Conservation (phyloP, 2,888 invertebrate genomes). For the Smittia aterrima region DNA sequence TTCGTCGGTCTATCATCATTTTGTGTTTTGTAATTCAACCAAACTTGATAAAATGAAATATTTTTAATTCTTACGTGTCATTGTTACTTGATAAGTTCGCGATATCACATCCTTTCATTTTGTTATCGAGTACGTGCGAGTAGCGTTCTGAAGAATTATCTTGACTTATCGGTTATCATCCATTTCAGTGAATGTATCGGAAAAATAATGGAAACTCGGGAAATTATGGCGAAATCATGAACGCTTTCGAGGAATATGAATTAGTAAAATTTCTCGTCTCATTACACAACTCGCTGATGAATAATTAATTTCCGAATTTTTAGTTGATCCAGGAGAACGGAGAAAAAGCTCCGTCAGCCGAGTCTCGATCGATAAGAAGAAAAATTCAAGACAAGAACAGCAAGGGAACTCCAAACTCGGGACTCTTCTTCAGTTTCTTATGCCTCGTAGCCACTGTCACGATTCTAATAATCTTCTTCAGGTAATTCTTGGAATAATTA, state of each 20-base stretch:
- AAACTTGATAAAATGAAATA: no score
- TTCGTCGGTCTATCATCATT: no score
- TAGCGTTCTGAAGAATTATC: no score
- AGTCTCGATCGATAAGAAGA: neutral
- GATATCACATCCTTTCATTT: no score
- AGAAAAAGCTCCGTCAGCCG: conserved; percentile 11
- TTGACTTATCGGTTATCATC: neutral
- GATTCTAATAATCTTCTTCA: conserved; percentile 50
- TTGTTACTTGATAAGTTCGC: no score
- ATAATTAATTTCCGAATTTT: neutral
- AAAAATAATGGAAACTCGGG: conserved; percentile 24
- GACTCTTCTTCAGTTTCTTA: conserved; percentile 52
- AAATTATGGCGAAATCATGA: neutral
- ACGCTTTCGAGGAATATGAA: conserved; percentile 13
- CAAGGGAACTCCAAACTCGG: conserved; percentile 48
- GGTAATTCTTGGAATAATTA: conserved; percentile 43
- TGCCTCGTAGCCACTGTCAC: conserved; percentile 51
- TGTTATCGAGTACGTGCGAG: no score
- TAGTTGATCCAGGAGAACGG: conserved; percentile 27
- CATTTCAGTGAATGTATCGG: neutral
- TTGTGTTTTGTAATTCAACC: no score
- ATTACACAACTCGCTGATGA: neutral
- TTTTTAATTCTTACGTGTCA: no score
- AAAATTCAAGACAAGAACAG: conserved; percentile 24
- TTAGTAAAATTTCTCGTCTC: neutral